Evolutionary conservation across 2,888 invertebrate genomes (phyloP).

Genomic region (Pecten maximus): DNA sequence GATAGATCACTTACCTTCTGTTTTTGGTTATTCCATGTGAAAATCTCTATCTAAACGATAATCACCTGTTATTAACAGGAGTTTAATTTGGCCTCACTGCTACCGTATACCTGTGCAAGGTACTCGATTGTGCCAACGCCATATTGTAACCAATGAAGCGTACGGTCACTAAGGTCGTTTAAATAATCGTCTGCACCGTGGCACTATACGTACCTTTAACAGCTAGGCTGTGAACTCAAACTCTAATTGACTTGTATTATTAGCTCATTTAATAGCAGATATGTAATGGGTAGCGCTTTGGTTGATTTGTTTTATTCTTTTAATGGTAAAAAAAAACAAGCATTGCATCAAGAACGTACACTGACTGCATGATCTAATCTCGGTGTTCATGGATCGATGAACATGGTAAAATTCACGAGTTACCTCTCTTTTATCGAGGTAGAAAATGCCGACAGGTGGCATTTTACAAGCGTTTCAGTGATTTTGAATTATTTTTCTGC

Average conservation of each 20-base stretch:
- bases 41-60: background rate
- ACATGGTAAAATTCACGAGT: background rate
- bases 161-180: slow-evolving; percentile 49
- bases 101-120: slow-evolving; percentile 27
- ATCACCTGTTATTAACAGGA: background rate
- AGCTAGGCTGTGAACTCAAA: background rate
- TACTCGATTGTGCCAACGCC: slow-evolving; percentile 48
- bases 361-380: too few species aligned
- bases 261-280: background rate
- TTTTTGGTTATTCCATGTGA: slow-evolving; percentile 13
- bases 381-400: background rate
- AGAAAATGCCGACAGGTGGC: background rate
- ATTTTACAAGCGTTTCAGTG: background rate
- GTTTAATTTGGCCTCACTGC: background rate
- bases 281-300: background rate
- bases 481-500: background rate
- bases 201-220: background rate
- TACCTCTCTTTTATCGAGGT: background rate
- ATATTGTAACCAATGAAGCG: slow-evolving; percentile 65
- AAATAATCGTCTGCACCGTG: slow-evolving; percentile 37
- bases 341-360: too few species aligned
- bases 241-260: background rate
- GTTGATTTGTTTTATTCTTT: background rate
- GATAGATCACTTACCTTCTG: background rate
- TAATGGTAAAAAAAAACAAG: background rate